Conservation (phyloP, 2,888 invertebrate genomes). For the Oxyscelio sp. region DNA sequence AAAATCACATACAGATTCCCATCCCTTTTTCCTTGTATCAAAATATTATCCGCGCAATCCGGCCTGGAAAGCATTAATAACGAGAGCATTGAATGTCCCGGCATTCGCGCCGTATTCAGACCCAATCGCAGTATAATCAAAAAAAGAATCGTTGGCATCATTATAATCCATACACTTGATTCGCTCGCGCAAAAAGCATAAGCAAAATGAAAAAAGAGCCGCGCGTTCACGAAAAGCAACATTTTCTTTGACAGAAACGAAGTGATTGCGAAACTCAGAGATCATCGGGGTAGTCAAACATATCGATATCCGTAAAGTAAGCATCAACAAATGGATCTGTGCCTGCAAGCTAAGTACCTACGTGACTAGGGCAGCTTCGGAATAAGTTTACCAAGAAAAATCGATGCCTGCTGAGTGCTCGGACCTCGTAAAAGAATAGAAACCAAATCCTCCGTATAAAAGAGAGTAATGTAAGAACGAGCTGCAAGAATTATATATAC, state of each 20-base stretch:
- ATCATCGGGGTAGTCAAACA: slow-evolving; percentile 24
- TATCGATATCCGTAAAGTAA: slow-evolving; percentile 21
- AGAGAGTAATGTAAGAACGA: slow-evolving; percentile 14
- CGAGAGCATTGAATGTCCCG: neutral
- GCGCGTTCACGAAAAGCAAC: neutral
- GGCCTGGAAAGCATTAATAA: neutral
- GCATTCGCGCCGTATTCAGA: neutral
- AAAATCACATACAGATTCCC: too few species aligned
- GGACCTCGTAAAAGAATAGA: slow-evolving; percentile 32
- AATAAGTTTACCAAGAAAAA: slow-evolving; percentile 42
- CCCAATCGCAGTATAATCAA: neutral
- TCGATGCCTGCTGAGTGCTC: slow-evolving; percentile 47
- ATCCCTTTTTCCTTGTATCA: too few species aligned
- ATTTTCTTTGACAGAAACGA: slow-evolving; percentile 13
- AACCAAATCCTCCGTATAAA: slow-evolving; percentile 36
- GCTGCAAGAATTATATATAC: slow-evolving; percentile 24
- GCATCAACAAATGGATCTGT: slow-evolving; percentile 20
- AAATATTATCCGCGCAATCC: neutral
- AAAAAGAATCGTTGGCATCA: neutral
- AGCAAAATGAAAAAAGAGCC: neutral
- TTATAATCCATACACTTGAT: slow-evolving; percentile 2
- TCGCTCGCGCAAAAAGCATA: neutral
- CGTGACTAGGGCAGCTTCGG: slow-evolving; percentile 40
- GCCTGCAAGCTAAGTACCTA: slow-evolving; percentile 35
- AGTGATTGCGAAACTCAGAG: slow-evolving; percentile 22